Percentiles rank a stretch among this genome's conserved stretches.
These are phyloP conservation scores for Numida meleagris DNA, from an alignment of 2,113 vertebrate species.

Conservation along the genomic window DNA sequence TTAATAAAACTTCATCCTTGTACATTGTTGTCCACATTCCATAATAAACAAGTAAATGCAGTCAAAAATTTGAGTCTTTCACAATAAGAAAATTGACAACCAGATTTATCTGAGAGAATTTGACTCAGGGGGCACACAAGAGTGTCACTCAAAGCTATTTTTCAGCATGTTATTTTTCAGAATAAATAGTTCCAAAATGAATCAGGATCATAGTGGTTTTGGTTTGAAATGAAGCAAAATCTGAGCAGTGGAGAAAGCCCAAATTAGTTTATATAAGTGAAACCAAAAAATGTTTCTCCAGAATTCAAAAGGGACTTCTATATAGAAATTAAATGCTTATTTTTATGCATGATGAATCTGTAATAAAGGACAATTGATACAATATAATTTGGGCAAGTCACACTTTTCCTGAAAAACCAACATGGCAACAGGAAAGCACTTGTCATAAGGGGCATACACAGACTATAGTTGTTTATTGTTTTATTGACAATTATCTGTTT, in stretches of 20 bases:
- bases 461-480: constrained; percentile 28
- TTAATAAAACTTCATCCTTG: neutral
- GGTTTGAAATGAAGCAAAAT: neutral
- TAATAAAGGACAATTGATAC: neutral
- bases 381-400: neutral
- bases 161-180: neutral
- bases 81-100: constrained; percentile 18
- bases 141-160: constrained; percentile 36
- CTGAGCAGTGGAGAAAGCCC: neutral
- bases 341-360: neutral
- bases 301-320: neutral
- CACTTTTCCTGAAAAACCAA: constrained; percentile 28
- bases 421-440: neutral
- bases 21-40: neutral
- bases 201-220: neutral
- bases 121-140: neutral
- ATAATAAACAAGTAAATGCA: neutral
- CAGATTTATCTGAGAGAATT: constrained; percentile 12
- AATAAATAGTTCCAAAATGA: neutral
- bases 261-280: neutral
- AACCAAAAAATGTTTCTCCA: neutral
- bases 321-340: neutral
- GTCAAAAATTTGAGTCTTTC: neutral
- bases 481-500: constrained; percentile 54
- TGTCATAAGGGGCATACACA: neutral